Percentiles rank a stretch among this genome's conserved stretches.
These are phyloP conservation scores for Sympetrum striolatum DNA, from an alignment of 2,888 invertebrate genomes.

Conservation along the genomic window DNA sequence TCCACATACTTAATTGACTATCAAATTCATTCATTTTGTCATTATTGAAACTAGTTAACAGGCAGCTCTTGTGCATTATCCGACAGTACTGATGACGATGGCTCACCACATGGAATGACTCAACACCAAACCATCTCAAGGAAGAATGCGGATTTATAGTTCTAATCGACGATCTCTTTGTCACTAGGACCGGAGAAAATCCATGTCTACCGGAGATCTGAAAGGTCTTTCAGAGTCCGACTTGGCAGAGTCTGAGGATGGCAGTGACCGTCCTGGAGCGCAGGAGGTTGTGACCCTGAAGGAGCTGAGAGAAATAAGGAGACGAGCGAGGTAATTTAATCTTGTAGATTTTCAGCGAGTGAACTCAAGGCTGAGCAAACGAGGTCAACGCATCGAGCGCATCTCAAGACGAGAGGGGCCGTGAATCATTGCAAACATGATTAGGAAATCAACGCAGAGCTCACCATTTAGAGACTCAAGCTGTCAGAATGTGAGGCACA, in stretches of 20 bases:
- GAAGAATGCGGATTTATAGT: background rate
- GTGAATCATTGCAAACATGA: background rate
- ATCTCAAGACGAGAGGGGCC: background rate
- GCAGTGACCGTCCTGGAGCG: background rate
- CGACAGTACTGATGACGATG: no score
- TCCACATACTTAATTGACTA: no score
- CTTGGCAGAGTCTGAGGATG: background rate
- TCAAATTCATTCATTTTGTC: no score
- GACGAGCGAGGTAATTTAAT: constrained; percentile 2
- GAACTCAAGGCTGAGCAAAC: background rate
- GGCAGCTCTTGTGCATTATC: no score
- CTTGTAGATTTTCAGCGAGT: background rate
- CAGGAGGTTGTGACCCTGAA: constrained; percentile 24
- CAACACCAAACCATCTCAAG: no score
- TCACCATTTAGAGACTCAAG: background rate
- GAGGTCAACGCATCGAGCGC: background rate
- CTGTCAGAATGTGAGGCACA: no score
- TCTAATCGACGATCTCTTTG: background rate
- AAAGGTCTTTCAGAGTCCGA: constrained; percentile 48
- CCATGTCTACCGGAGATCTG: constrained; percentile 53
- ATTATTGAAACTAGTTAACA: no score
- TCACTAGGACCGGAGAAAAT: constrained; percentile 51
- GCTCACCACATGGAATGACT: no score
- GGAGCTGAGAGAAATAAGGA: background rate
- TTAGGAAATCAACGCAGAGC: background rate